phyloP scores from a whole-genome alignment of 2,888 invertebrate genomes.

The Labia minor region DNA sequence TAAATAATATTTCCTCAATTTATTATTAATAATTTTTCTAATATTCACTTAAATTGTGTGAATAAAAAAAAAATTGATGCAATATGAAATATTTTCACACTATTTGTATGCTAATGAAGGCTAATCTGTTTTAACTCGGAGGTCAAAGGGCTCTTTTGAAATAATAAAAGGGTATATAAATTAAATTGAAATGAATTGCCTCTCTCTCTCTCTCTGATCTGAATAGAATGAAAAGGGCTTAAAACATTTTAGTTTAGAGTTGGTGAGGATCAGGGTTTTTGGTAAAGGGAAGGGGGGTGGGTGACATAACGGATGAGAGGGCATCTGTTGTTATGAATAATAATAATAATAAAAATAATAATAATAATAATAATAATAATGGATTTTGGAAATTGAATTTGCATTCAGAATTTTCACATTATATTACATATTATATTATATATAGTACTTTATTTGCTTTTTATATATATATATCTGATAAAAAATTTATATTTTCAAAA shows the following conservation, averaged over 20 bases:
- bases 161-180: background rate
- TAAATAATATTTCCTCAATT: background rate
- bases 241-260: background rate
- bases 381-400: constrained; percentile 8
- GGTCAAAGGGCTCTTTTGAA: constrained; percentile 7
- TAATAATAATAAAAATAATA: too few species aligned
- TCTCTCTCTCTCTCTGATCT: constrained; percentile 3
- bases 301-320: background rate
- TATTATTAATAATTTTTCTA: background rate
- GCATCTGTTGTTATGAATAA: constrained; percentile 3
- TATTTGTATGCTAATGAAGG: background rate
- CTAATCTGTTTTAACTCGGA: background rate
- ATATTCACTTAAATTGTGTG: background rate
- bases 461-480: too few species aligned
- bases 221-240: constrained; percentile 1
- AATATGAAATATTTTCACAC: constrained; percentile 3
- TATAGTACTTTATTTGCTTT: too few species aligned
- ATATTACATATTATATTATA: too few species aligned
- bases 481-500: too few species aligned
- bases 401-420: background rate
- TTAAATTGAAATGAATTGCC: background rate
- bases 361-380: background rate
- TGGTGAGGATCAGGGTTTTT: background rate
- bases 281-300: background rate
- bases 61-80: background rate